Percentiles rank a stretch among this genome's conserved stretches.
Conservation (phyloP, 35 echinoderm and acorn worm genomes). For the Hemicentrotus pulcherrimus region DNA sequence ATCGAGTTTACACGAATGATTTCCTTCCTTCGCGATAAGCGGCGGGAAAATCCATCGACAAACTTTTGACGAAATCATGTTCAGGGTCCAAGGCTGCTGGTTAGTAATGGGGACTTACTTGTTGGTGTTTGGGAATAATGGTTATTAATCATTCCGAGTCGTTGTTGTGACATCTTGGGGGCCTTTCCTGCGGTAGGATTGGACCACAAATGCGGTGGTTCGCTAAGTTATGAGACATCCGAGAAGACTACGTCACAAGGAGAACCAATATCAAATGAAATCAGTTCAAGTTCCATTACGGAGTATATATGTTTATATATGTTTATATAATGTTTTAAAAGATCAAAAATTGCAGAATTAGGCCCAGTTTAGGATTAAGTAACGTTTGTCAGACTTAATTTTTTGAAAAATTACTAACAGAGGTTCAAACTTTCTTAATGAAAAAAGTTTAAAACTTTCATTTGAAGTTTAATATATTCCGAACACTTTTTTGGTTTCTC, state of each 20-base stretch:
- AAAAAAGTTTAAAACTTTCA: too few relatives aligned
- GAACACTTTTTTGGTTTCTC: too few relatives aligned
- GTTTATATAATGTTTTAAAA: too few relatives aligned
- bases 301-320: too few relatives aligned
- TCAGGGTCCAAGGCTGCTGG: background rate
- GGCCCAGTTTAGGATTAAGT: too few relatives aligned
- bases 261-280: background rate
- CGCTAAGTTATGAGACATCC: background rate
- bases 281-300: background rate
- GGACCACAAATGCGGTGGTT: background rate
- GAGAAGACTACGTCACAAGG: background rate
- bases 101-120: conserved; percentile 1
- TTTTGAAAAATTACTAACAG: too few relatives aligned
- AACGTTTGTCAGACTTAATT: too few relatives aligned
- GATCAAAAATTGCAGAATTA: too few relatives aligned
- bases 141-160: background rate
- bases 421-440: too few relatives aligned
- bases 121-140: conserved; percentile 3
- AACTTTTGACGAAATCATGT: background rate
- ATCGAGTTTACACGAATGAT: background rate
- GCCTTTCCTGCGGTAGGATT: background rate
- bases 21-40: background rate
- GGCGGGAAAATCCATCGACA: background rate
- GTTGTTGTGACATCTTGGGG: background rate
- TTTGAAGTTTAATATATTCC: too few relatives aligned